phyloP scores from a whole-genome alignment of 2,797 vertebrate species.

The Arvicola amphibius region DNA sequence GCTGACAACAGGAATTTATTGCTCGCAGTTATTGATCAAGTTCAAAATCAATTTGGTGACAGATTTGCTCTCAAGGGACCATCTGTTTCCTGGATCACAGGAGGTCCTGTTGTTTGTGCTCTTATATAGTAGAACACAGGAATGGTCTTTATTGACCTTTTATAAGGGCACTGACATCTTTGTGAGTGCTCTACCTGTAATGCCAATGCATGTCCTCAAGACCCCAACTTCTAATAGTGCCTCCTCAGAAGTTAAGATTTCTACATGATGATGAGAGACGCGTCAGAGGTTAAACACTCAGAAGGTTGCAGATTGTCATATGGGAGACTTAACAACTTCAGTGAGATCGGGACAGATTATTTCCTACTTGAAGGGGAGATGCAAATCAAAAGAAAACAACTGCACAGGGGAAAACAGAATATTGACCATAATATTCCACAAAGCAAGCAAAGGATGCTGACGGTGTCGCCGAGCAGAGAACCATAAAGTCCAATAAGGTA shows the following conservation, averaged over 20 bases:
- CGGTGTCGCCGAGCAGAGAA: background rate
- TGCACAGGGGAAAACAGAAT: background rate
- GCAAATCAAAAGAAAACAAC: background rate
- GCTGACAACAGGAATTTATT: background rate
- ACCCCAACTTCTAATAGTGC: background rate
- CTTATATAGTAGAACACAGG: background rate
- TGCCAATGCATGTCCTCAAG: background rate
- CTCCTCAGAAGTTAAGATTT: background rate
- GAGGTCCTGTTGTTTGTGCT: background rate
- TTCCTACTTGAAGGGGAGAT: background rate
- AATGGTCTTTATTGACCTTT: background rate
- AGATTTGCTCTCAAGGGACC: background rate
- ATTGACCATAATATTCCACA: background rate
- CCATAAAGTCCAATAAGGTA: background rate
- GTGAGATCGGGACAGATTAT: background rate
- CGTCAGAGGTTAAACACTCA: background rate
- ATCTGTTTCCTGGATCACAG: background rate
- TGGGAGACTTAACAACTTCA: background rate
- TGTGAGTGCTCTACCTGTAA: background rate
- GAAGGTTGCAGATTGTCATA: background rate
- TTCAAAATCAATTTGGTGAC: background rate
- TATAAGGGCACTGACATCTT: background rate
- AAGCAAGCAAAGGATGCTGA: background rate
- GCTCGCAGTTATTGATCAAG: background rate
- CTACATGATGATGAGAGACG: background rate